These are phyloP conservation scores for Nymphalis io DNA, from an alignment of 1,140 invertebrate species.

Conservation along the genomic window DNA sequence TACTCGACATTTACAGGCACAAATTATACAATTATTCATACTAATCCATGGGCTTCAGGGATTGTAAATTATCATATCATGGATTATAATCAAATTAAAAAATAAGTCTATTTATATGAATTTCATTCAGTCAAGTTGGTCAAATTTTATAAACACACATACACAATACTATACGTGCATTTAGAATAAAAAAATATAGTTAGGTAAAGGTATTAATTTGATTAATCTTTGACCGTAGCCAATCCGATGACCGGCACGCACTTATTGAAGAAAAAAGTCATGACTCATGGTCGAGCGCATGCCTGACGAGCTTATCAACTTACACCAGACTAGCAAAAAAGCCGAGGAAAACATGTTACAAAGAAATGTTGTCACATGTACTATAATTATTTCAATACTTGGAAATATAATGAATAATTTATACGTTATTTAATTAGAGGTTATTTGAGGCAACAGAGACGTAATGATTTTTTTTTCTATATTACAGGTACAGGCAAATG, in stretches of 20 bases:
- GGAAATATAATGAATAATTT: not conserved
- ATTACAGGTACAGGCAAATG: too few species aligned
- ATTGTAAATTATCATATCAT: too few species aligned
- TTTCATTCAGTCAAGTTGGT: too few species aligned
- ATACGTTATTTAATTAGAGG: not conserved
- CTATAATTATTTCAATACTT: conserved; percentile 2
- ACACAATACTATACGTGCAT: not conserved
- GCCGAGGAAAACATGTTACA: conserved; percentile 21
- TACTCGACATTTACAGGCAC: too few species aligned
- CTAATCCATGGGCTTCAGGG: too few species aligned
- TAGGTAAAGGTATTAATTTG: not conserved
- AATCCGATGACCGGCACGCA: conserved; percentile 40
- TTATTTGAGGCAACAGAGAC: too few species aligned
- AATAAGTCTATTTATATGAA: too few species aligned
- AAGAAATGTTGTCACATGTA: not conserved
- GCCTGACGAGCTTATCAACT: conserved; percentile 15
- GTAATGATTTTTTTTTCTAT: too few species aligned
- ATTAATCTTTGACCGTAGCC: conserved; percentile 36
- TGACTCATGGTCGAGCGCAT: conserved; percentile 53
- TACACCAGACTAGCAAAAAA: conserved; percentile 24
- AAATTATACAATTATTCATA: too few species aligned
- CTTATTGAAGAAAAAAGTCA: conserved; percentile 44
- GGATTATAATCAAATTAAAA: too few species aligned
- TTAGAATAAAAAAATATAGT: not conserved
- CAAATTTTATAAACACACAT: too few species aligned